phyloP scores from a whole-genome alignment of 64 coral and sea anemone species.

The Pocillopora verrucosa region DNA sequence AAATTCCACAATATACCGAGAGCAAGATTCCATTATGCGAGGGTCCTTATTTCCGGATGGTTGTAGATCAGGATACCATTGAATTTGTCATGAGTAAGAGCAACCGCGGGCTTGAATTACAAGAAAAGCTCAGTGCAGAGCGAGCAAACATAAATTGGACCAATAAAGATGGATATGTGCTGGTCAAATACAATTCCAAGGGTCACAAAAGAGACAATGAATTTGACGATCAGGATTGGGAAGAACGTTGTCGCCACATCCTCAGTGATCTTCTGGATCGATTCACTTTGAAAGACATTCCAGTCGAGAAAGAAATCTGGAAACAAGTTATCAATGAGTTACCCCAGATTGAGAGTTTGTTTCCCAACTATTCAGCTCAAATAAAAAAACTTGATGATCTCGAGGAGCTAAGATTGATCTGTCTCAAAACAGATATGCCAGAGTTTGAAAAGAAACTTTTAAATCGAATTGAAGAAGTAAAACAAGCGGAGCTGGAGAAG shows the following conservation, averaged over 20 bases:
- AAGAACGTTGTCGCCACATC: not conserved
- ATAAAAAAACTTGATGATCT: slow-evolving; percentile 1
- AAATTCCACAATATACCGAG: not conserved
- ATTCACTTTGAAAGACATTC: not conserved
- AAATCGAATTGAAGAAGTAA: not conserved
- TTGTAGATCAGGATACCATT: not conserved
- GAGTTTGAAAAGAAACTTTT: not conserved
- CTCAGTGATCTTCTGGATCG: not conserved
- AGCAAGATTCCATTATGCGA: not conserved
- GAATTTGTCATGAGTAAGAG: not conserved
- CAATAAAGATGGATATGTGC: slow-evolving; percentile 16
- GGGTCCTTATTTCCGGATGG: not conserved
- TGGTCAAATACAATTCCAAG: not conserved
- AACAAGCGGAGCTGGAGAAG: not conserved
- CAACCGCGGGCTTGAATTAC: not conserved
- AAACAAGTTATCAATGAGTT: not conserved
- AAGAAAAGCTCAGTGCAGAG: not conserved
- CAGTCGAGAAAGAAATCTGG: slow-evolving; percentile 9
- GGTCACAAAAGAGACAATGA: not conserved
- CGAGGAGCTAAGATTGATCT: not conserved
- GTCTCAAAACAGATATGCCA: not conserved
- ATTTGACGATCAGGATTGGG: slow-evolving; percentile 4
- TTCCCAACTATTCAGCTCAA: not conserved
- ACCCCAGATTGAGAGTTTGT: not conserved
- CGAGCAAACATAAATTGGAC: not conserved